Evolutionary conservation across 2,888 invertebrate genomes (phyloP).

Genomic region (Leuctra nigra): DNA sequence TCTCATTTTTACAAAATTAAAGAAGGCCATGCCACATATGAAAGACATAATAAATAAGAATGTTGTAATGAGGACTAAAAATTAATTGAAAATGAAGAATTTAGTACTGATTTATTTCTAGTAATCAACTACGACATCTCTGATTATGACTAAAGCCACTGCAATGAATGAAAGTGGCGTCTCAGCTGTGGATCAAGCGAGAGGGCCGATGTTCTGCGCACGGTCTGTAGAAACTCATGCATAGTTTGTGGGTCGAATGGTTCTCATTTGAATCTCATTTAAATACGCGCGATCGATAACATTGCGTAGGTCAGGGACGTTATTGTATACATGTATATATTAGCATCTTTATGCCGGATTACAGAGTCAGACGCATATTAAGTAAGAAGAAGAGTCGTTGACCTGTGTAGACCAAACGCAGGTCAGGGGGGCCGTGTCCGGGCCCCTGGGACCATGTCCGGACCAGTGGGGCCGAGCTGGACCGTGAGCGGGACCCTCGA

Average conservation of each 20-base stretch:
- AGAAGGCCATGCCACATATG: no score
- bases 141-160: no score
- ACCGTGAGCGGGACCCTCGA: no score
- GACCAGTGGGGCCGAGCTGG: not conserved
- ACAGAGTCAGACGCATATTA: not conserved
- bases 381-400: not conserved
- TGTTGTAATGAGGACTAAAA: no score
- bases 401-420: no score
- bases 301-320: constrained; percentile 8
- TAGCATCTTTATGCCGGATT: constrained; percentile 9
- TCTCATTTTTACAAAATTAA: no score
- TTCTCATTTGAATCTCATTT: constrained; percentile 17
- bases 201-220: not conserved
- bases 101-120: no score
- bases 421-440: not conserved
- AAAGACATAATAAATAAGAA: no score
- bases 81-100: no score
- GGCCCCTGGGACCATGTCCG: not conserved
- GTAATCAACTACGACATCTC: no score
- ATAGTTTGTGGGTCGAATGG: constrained; percentile 14
- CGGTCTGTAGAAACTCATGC: constrained; percentile 9
- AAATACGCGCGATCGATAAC: constrained; percentile 11
- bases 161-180: no score
- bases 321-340: constrained; percentile 4
- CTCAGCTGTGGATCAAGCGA: not conserved